Evolutionary conservation across 2,888 invertebrate genomes (phyloP).

Genomic region (Oscheius sp.): DNA sequence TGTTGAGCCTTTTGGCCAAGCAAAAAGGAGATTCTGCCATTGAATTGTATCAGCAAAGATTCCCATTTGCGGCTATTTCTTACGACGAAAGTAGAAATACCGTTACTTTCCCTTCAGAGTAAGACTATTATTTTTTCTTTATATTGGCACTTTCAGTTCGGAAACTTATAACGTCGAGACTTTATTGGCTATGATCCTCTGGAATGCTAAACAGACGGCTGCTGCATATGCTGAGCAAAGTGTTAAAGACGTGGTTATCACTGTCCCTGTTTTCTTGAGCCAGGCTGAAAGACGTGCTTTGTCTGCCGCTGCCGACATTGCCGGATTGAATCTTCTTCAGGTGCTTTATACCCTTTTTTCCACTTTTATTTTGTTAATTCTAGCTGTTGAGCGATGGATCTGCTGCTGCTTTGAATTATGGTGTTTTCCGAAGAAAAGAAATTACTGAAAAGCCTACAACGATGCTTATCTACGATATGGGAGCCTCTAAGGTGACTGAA

Average conservation of each 20-base stretch:
- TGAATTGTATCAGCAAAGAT: constrained; percentile 82
- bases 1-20: constrained; percentile 89
- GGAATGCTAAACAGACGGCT: constrained; percentile 89
- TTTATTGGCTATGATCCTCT: constrained; percentile 89
- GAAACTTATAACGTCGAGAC: constrained; percentile 82
- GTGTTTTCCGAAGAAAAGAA: constrained; percentile 90
- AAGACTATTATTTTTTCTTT: no score
- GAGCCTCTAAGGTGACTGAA: constrained; percentile 81
- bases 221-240: constrained; percentile 80
- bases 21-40: constrained; percentile 86
- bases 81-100: constrained; percentile 47
- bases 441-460: constrained; percentile 56
- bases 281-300: constrained; percentile 92
- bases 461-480: constrained; percentile 97
- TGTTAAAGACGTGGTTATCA: constrained; percentile 87
- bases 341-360: constrained; percentile 32
- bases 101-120: constrained; percentile 40
- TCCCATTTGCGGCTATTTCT: constrained; percentile 57
- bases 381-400: constrained; percentile 95
- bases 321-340: constrained; percentile 83
- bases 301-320: constrained; percentile 87
- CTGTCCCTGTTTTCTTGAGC: constrained; percentile 95
- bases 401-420: constrained; percentile 96
- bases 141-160: constrained; percentile 34
- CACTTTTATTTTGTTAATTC: background rate